phyloP scores from a whole-genome alignment of 2,888 invertebrate species.

The Lamellibrachia columna region DNA sequence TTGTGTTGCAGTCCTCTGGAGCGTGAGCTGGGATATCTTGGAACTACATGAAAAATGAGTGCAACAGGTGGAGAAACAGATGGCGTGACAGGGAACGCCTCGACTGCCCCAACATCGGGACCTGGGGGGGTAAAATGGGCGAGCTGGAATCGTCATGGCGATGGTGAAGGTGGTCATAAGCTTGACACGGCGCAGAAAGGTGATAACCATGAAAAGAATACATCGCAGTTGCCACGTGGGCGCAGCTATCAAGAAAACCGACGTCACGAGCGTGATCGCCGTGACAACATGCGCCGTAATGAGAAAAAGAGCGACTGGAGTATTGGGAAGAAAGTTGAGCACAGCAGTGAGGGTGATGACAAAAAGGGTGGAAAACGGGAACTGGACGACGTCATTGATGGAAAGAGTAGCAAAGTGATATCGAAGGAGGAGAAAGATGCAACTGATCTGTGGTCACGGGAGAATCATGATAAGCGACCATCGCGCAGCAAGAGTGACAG shows the following conservation, averaged over 20 bases:
- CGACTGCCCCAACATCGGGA: not conserved
- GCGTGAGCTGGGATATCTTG: not conserved
- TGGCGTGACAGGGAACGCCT: not conserved
- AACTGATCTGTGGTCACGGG: not conserved
- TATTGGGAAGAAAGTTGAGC: not conserved
- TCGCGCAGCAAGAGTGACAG: not conserved
- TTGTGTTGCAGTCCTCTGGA: not conserved
- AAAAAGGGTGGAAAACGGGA: not conserved
- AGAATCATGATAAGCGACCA: not conserved
- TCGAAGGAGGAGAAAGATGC: conserved; percentile 6
- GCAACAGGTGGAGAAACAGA: not conserved
- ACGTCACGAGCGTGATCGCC: conserved; percentile 17
- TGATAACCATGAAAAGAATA: not conserved
- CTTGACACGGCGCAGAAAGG: conserved; percentile 6
- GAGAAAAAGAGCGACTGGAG: not conserved
- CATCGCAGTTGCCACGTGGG: not conserved
- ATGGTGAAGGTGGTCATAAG: conserved; percentile 7
- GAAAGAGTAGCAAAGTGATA: conserved; percentile 1
- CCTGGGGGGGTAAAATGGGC: not conserved
- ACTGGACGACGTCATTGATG: not conserved
- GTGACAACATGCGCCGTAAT: not conserved
- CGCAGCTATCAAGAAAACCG: conserved; percentile 24
- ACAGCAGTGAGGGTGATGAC: not conserved
- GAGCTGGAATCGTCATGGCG: not conserved
- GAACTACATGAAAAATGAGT: conserved; percentile 8